Evolutionary conservation across 2,888 invertebrate species (phyloP).

Genomic region (Sinodicranocentrus sp.): DNA sequence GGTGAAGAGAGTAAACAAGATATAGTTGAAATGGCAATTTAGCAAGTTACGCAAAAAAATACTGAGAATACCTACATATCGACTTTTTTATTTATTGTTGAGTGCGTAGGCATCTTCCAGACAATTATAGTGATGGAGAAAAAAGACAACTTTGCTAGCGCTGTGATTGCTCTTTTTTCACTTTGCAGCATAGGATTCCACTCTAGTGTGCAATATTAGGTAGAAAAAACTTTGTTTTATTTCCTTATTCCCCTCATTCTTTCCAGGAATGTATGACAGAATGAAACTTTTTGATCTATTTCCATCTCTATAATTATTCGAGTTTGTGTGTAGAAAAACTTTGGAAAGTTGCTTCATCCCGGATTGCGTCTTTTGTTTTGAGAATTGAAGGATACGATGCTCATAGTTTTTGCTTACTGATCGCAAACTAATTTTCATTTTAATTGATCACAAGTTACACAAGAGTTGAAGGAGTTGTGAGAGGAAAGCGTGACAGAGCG

Average conservation of each 20-base stretch:
- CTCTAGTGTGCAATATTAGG: constrained; percentile 28
- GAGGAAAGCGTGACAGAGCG: constrained; percentile 25
- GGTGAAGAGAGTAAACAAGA: constrained; percentile 16
- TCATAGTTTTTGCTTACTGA: constrained; percentile 30
- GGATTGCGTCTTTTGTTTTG: background rate
- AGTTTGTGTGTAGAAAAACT: background rate
- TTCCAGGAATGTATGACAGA: too few relatives aligned
- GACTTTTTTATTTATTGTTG: background rate
- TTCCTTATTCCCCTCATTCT: constrained; percentile 29
- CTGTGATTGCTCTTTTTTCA: constrained; percentile 51
- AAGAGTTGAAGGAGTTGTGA: background rate
- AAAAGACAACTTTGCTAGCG: constrained; percentile 26
- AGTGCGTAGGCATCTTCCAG: background rate
- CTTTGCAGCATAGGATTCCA: constrained; percentile 22
- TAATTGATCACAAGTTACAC: constrained; percentile 46
- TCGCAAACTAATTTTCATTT: constrained; percentile 58
- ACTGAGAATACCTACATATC: background rate
- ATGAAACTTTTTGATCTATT: constrained; percentile 4
- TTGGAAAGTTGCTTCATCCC: too few relatives aligned
- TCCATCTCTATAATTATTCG: constrained; percentile 19
- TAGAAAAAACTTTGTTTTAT: constrained; percentile 28
- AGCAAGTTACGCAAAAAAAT: background rate
- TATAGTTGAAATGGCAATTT: constrained; percentile 2
- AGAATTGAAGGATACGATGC: constrained; percentile 13
- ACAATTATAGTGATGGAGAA: background rate